phyloP scores from a whole-genome alignment of 1,140 invertebrate species.

The Bombus picipes region DNA sequence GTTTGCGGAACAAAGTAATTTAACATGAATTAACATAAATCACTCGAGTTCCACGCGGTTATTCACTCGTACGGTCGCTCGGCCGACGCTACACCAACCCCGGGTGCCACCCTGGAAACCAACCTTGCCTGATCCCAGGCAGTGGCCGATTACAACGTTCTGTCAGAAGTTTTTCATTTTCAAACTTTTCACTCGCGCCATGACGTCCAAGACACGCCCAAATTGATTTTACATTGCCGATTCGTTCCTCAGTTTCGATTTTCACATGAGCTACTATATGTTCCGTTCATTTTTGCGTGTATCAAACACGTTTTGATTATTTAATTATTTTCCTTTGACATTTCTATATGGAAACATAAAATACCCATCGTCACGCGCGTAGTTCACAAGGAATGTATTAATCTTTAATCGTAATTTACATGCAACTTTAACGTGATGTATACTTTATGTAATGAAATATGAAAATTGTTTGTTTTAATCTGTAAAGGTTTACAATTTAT shows the following conservation, averaged over 20 bases:
- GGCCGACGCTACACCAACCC: conserved; percentile 49
- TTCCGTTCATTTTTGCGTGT: neutral
- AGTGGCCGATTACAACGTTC: conserved; percentile 63
- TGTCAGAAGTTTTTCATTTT: conserved; percentile 71
- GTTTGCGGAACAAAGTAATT: conserved; percentile 71
- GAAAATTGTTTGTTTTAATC: neutral
- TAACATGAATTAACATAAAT: conserved; percentile 77
- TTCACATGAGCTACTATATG: neutral
- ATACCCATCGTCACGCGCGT: neutral
- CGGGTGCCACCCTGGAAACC: conserved; percentile 34
- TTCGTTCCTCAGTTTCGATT: neutral
- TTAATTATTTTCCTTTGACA: neutral
- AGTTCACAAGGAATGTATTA: neutral
- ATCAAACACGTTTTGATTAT: neutral
- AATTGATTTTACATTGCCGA: conserved; percentile 51
- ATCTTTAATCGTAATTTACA: neutral
- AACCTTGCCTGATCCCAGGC: conserved; percentile 41
- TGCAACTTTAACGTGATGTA: neutral
- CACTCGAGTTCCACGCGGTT: conserved; percentile 66
- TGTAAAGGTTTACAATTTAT: neutral
- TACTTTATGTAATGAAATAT: neutral
- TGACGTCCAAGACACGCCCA: conserved; percentile 30
- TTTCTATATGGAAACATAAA: neutral
- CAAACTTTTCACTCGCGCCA: conserved; percentile 57
- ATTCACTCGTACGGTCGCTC: conserved; percentile 53